Base-by-base conservation (phyloP, 2,113 vertebrate species). In the Cichladusa arquata region DNA sequence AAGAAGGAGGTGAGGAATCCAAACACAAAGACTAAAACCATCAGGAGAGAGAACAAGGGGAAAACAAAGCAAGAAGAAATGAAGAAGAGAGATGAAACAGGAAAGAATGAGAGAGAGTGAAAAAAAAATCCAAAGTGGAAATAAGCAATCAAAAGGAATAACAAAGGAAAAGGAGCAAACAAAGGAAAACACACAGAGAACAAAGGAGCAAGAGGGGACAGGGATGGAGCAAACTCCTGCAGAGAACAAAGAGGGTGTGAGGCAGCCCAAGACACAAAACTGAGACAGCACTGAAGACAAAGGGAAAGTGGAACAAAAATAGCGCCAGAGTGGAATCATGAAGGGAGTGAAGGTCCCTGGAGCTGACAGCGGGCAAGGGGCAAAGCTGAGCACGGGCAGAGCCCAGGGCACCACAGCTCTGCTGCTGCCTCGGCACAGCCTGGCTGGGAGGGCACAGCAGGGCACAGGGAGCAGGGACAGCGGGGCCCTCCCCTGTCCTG, bases 131-230 rank as follows among this genome's bases (percentile, higher is more conserved):
- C 33, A 20, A 72, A 80, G 58, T 66, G 42, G 85, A 94, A 96
- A 94, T 58, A 86, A 92, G 56, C 45, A 90, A 90, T 86, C 60
- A 88, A 92, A 96, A 86, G 66, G 74, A 86, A 65, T 14, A 57
- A 69, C 44, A 81, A 69, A 72, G 31, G 51, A 40, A 95, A 81
- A 83, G 74, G 62, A 80, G 40, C 73, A 84, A 94, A 84, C 57
- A 84, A 78, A 88, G 85, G 56, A 66, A 90, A 96, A 72, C 13
- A 66, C 29, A 13, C 1, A 7, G 88, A 88, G 76, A 94, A 93
- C 38, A 91, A 88, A 95, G 72, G 66, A 61, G 62, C 0, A 4
- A 54, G 83, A 62, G 72, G 82, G 31, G 65, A 38, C 28, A 80
- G 69, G 51, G 69, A 71, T 3, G 25, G 76, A 85, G 38, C 78